Evolutionary conservation across 2,888 invertebrate species (phyloP).

Genomic region (Leucophora obtusa): DNA sequence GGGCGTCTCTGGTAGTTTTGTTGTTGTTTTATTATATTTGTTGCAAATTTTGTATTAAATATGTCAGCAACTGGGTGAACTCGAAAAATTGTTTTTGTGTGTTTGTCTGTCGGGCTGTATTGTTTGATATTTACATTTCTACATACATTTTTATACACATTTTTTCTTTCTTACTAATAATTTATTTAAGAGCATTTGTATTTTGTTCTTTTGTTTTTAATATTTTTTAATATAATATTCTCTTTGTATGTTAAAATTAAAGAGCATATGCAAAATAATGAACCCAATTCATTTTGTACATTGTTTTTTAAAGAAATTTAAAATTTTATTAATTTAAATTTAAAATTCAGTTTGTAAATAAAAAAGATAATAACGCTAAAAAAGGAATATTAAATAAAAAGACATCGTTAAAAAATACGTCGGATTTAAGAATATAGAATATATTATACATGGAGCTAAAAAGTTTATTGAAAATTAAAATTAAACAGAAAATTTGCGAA

Average conservation of each 20-base stretch:
- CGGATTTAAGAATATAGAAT: no score
- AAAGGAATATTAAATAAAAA: neutral
- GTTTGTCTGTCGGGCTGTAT: constrained; percentile 13
- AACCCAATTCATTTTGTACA: neutral
- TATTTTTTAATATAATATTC: constrained; percentile 28
- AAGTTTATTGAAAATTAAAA: no score
- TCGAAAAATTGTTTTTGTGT: constrained; percentile 21
- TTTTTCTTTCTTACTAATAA: constrained; percentile 9
- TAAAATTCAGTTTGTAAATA: neutral
- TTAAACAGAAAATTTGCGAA: no score
- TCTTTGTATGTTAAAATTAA: constrained; percentile 47
- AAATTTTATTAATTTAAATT: neutral
- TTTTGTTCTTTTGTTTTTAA: constrained; percentile 8
- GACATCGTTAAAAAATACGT: no score
- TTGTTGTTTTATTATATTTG: constrained; percentile 37
- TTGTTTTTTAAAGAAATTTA: neutral
- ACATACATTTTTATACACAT: neutral
- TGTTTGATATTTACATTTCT: constrained; percentile 9
- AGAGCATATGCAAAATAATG: constrained; percentile 45
- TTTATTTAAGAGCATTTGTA: constrained; percentile 43
- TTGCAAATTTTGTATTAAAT: constrained; percentile 28
- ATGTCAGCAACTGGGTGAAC: constrained; percentile 58
- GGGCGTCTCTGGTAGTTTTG: constrained; percentile 46
- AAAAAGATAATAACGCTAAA: neutral
- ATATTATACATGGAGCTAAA: no score